phyloP scores from a whole-genome alignment of 1,140 invertebrate genomes.

The Hylaeus anthracinus region DNA sequence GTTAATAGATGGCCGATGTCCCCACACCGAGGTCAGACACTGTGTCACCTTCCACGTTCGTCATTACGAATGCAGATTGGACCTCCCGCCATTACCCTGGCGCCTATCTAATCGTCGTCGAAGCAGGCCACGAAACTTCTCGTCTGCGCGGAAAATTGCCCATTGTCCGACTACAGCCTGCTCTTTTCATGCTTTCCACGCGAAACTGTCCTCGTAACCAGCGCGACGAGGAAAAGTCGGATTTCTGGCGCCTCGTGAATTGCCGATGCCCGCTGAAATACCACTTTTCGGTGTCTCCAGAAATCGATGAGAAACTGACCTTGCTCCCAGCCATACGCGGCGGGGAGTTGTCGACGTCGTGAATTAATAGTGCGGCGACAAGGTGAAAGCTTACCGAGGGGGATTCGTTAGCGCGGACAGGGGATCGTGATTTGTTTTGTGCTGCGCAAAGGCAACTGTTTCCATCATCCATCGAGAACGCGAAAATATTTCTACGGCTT shows the following conservation, averaged over 20 bases:
- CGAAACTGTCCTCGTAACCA: constrained; percentile 3
- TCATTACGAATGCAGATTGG: constrained; percentile 76
- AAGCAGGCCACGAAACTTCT: constrained; percentile 61
- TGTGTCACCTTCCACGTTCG: constrained; percentile 74
- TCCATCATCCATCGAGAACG: not conserved
- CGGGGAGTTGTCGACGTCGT: too few species aligned
- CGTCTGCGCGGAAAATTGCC: constrained; percentile 51
- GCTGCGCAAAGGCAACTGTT: not conserved
- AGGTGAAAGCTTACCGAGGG: not conserved
- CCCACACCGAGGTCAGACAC: constrained; percentile 70
- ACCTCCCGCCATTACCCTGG: constrained; percentile 62
- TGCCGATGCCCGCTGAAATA: constrained; percentile 24
- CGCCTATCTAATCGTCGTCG: constrained; percentile 68
- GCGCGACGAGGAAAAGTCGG: constrained; percentile 18
- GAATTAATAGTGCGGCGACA: not conserved
- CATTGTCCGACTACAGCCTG: constrained; percentile 40
- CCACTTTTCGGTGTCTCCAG: constrained; percentile 2
- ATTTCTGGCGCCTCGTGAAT: constrained; percentile 42
- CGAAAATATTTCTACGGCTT: too few species aligned
- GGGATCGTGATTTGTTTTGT: not conserved
- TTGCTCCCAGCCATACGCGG: too few species aligned
- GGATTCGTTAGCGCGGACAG: not conserved
- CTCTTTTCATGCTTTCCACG: constrained; percentile 24
- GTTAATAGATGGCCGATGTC: constrained; percentile 76
- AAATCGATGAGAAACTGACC: not conserved